Evolutionary conservation across 2,888 invertebrate genomes (phyloP), one percentile per base, ranked within the genome.

Genomic region (Drosophila kuntzei): DNA sequence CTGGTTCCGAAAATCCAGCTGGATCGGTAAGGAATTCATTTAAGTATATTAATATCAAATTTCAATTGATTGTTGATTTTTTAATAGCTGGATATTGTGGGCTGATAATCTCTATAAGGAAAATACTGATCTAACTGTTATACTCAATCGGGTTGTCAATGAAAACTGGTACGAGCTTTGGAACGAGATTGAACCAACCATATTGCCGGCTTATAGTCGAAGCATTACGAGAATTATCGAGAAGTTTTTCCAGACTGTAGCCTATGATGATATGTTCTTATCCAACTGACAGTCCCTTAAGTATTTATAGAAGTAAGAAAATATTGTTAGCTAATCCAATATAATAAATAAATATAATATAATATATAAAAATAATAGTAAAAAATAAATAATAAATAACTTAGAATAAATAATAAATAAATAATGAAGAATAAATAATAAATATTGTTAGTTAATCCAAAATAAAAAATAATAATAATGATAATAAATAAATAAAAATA

Each of bases 181-280:
- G 73, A 73, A 72, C 22, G 72, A 73, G 18, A 39, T 73, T 2
- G 71, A 73, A 2, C 32, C 63, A n/a, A 43, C 46, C 1, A 25
- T 71, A 5, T 8, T 72, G 39, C 72, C 72, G 0, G 46, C 53
- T 1, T 72, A 68, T n/a, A 46, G 47, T 14, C 29, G 25, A 39
- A 51, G 44, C 4, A 9, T 74, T 11, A 7, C 11, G 1, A 58
- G 43, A 16, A 3, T 49, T 3, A 1, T 73, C 0, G 9, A 47
- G 0, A 41, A 46, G 0, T 32, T 68, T 0, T 9, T n/a, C 2
- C 9, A 32, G 5, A 27, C 12, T 3, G 16, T 59, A 8, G 1
- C 75, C 20, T 78, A 80, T 18, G 77, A 80, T 47, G 79, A 75
- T 9, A 4, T 78, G 37, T 79, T 75, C 41, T 27, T 70, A n/a